Base-by-base conservation (phyloP, 2,113 vertebrate species). In the Rhabdornis inornatus region DNA sequence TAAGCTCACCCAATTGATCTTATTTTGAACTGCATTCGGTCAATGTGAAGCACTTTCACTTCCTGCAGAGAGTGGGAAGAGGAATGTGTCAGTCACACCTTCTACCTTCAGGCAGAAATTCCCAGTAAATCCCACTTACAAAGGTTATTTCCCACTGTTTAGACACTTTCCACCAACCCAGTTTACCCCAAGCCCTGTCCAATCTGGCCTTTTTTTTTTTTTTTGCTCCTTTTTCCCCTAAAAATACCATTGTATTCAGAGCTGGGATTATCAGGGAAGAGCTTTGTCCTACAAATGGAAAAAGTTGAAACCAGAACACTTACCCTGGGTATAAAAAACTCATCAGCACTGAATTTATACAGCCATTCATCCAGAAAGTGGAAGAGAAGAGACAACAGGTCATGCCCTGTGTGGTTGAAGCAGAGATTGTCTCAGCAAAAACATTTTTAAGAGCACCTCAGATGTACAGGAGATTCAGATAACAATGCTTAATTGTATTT, bases 281-380 rank as follows among this genome's bases (percentile, higher is more conserved):
- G 19, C 21, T 25, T 27, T 3, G 2, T n/a, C 39, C 70, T 65
- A 24, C 25, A 84, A 40, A 57, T 16, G 30, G 27, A 35, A 66
- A 57, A 45, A 69, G 25, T 20, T 31, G 39, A 40, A 74, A 64
- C 0, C 57, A 30, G 25, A 82, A 55, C 25, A 89, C 98, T 97
- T 95, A 99, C 99, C 98, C 99, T 98, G 35, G 99, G 99, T 93
- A 99, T 66, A 91, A 99, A 99, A 95, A 98, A 99, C 44, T 98
- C 94, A 45, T 99, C 98, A 40, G 99, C 99, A 78, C 99, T 98
- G 96, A 99, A 99, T 91, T 99, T 99, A 96, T 98, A 99, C 63
- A 99, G 98, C 99, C 99, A 99, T 77, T 99, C 99, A 90, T 99
- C 98, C 94, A 99, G 89, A 94, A 99, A 99, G 92, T 99, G 98